Evolutionary conservation across 2,888 invertebrate species (phyloP).

Genomic region (Campoplex capitator): DNA sequence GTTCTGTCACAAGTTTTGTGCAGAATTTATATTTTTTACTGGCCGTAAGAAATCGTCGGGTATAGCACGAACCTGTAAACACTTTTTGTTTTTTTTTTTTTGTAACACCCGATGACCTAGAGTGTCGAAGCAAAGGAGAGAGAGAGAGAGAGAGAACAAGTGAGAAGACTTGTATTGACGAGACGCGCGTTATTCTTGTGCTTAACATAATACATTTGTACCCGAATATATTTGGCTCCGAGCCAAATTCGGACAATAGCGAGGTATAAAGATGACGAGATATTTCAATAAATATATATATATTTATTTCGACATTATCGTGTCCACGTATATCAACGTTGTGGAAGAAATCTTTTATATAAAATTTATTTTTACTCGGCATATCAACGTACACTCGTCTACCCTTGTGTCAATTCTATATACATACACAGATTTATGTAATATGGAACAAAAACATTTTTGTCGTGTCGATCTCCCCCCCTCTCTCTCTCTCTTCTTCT

Average conservation of each 20-base stretch:
- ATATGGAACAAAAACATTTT: constrained; percentile 9
- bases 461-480: background rate
- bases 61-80: background rate
- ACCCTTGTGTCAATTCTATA: background rate
- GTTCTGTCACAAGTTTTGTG: no score
- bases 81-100: background rate
- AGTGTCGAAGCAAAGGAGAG: background rate
- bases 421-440: background rate
- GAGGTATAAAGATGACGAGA: constrained; percentile 19
- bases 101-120: background rate
- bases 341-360: background rate
- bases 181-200: constrained; percentile 3
- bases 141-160: background rate
- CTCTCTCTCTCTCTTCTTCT: constrained; percentile 21
- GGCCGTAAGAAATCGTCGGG: background rate
- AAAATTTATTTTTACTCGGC: background rate
- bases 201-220: constrained; percentile 34
- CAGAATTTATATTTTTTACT: background rate
- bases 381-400: background rate
- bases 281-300: background rate
- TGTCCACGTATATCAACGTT: background rate
- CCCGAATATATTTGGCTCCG: constrained; percentile 15
- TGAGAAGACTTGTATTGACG: background rate
- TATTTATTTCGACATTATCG: no score
- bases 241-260: constrained; percentile 31